Conservation (phyloP, 2,888 invertebrate species). For the Papilio gigon region DNA sequence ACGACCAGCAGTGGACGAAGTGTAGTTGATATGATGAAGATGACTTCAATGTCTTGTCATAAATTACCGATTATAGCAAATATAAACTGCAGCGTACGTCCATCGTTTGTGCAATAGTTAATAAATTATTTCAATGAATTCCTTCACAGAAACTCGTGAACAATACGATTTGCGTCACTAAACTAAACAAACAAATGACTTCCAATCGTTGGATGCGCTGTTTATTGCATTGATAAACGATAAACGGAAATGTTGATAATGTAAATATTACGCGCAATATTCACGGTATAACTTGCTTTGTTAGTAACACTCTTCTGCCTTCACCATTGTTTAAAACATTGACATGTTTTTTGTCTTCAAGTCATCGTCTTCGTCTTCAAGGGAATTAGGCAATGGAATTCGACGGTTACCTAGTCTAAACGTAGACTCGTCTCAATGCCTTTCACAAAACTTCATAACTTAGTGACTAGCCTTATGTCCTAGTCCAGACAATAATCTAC, state of each 20-base stretch:
- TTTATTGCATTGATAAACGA: conserved; percentile 13
- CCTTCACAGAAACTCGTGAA: not conserved
- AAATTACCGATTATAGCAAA: not conserved
- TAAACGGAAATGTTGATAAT: not conserved
- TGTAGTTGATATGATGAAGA: too few species aligned
- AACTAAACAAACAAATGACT: not conserved
- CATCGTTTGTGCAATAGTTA: not conserved
- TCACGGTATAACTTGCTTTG: not conserved
- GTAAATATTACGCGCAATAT: not conserved
- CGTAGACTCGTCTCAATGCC: too few species aligned
- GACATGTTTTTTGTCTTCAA: too few species aligned
- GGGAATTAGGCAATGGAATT: too few species aligned
- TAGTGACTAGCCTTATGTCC: too few species aligned
- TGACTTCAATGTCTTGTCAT: not conserved
- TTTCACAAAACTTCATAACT: too few species aligned
- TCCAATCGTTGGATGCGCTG: conserved; percentile 3
- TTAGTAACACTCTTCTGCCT: too few species aligned
- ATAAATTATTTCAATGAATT: not conserved
- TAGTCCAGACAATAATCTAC: too few species aligned
- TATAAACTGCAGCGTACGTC: not conserved
- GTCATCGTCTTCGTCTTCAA: too few species aligned
- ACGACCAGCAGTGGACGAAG: too few species aligned
- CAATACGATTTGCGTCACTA: conserved; percentile 14
- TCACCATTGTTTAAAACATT: too few species aligned
- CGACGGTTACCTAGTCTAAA: too few species aligned